Conservation (phyloP, 1,140 invertebrate genomes). For the Halotydeus destructor region DNA sequence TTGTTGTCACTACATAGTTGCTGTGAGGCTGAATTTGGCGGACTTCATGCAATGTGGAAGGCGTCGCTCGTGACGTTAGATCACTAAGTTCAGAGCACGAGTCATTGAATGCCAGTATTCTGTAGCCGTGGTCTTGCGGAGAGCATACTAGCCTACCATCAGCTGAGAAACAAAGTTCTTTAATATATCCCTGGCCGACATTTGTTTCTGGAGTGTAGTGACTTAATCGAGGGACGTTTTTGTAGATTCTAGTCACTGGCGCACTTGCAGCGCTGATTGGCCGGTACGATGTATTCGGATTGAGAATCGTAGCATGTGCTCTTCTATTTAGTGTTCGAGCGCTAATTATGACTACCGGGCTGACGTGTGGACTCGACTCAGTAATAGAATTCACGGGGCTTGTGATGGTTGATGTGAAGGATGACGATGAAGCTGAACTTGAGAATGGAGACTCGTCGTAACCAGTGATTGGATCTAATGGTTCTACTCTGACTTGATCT, state of each 20-base stretch:
- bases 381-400: neutral
- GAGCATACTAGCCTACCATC: conserved; percentile 73
- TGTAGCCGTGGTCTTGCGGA: conserved; percentile 58
- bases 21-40: conserved; percentile 37
- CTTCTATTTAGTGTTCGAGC: neutral
- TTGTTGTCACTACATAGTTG: conserved; percentile 69
- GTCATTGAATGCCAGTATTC: conserved; percentile 53
- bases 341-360: conserved; percentile 9
- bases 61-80: conserved; percentile 35
- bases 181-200: conserved; percentile 54
- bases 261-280: conserved; percentile 1
- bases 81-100: conserved; percentile 51
- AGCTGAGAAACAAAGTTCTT: conserved; percentile 64
- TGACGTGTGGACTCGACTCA: neutral
- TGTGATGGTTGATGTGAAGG: conserved; percentile 2
- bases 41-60: conserved; percentile 35
- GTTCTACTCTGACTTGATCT: neutral
- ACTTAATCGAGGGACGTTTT: conserved; percentile 51
- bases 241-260: conserved; percentile 30
- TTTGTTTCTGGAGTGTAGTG: conserved; percentile 70
- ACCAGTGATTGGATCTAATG: neutral
- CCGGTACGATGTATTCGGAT: conserved; percentile 1
- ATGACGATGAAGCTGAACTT: too few species aligned
- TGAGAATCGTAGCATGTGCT: conserved; percentile 7
- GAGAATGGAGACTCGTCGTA: too few species aligned